A percentile compares a stretch with the other conserved stretches of the same genome.
phyloP scores from a whole-genome alignment of 2,113 vertebrate genomes.

The Daubentonia madagascariensis region DNA sequence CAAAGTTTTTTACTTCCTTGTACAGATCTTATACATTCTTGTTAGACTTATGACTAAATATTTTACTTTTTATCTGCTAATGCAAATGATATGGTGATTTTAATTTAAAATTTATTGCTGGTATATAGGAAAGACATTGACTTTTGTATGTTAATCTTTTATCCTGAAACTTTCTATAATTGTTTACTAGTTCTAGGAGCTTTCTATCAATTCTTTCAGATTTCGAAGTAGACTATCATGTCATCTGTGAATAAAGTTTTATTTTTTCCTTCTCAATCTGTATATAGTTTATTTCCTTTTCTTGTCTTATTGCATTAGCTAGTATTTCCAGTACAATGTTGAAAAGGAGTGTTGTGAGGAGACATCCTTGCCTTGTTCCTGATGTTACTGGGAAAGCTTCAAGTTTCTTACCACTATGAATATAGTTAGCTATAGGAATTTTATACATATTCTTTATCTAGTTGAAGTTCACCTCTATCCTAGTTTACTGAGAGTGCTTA shows the following conservation, averaged over 20 bases:
- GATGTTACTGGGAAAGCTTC: neutral
- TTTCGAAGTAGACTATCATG: neutral
- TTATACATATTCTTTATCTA: neutral
- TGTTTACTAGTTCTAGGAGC: neutral
- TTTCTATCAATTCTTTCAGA: neutral
- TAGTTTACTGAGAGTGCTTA: neutral
- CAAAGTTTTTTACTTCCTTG: neutral
- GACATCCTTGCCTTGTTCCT: neutral
- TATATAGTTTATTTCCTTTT: neutral
- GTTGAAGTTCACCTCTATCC: neutral
- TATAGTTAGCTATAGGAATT: neutral
- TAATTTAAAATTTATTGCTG: neutral
- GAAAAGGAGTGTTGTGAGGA: neutral
- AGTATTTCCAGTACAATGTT: neutral
- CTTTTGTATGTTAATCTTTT: neutral
- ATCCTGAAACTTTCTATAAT: neutral
- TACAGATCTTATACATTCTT: neutral
- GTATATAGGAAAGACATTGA: neutral
- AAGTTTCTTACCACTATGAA: neutral
- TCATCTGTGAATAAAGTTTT: neutral
- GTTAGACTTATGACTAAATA: neutral
- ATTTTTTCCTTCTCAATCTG: neutral
- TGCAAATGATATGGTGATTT: neutral
- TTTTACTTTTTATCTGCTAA: neutral
- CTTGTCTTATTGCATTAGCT: neutral